Evolutionary conservation across 2,797 vertebrate species (phyloP), one percentile per base, ranked within the genome.

Genomic region (Anguilla marmorata): DNA sequence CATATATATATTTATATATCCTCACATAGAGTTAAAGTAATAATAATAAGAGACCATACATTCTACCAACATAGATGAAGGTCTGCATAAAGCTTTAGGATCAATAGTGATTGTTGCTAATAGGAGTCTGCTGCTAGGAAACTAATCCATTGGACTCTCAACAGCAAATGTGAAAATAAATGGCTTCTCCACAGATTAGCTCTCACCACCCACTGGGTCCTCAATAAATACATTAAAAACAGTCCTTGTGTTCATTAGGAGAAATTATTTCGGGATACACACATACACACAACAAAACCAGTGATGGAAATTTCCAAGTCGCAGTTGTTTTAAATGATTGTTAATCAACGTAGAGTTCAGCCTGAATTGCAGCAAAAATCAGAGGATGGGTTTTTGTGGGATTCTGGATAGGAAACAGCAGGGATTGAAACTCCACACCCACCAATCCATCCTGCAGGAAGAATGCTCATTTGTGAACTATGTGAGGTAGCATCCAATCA

Each of bases 61-160:
- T 94, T 95, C 96, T 96, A 96, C 92, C 90, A 93, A 90, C 89
- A 95, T 93, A 96, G 94, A 96, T 95, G 95, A 93, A 96, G 93
- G 93, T 95, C 97, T 96, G 97, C 95, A 92, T 98, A 99, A 99
- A 99, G 98, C 98, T 97, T 98, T 97, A 96, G 92, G 96, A 95
- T 98, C 96, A 95, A 96, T 96, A 96, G 96, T 96, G 96, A 97
- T 97, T 97, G 97, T 97, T 97, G 97, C 96, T 95, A 95, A 94
- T 94, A 93, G 94, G 93, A 87, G 95, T 94, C 94, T 94, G 93
- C 92, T 85, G 92, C 93, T 89, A 93, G 94, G 93, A 92, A 93
- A 90, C 93, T 90, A 89, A 87, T 86, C 87, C 90, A 93, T 92
- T 82, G 82, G 80, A 91, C 91, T 93, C 89, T 93, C 95, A 95